Evolutionary conservation across 2,888 invertebrate species (phyloP), one percentile per base, ranked within the genome.

Genomic region (Chloroclysta siterata): DNA sequence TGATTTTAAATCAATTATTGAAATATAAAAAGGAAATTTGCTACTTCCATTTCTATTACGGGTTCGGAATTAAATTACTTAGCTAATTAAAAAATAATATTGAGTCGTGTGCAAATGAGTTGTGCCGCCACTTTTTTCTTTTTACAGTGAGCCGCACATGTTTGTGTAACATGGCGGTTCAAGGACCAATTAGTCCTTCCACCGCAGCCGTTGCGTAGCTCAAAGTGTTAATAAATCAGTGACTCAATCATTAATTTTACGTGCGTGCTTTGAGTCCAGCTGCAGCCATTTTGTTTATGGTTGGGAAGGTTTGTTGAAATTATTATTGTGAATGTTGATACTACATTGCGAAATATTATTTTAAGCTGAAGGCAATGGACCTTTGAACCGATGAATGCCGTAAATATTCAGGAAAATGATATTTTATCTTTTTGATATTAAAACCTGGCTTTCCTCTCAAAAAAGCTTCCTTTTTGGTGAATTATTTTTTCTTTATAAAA

Each of bases 111-210:
- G 14, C 5, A 42, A 29, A 44, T 1, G 14, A 15, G 5, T 10
- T 17, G 28, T n/a, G 10, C 13, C 14, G 15, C 10, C 10, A 28
- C n/a, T 46, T 51, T 59, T 36, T 10, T 4, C 14, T 28, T 28
- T 14, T 10, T 41, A 55, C n/a, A 54, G 15, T 60, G 8, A 60
- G 41, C 46, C n/a, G 47, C 29, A 39, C 28, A 29, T 39, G 36
- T 39, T 39, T 39, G 36, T 39, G 36, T 39, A 50, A 29, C 15
- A 36, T 39, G 10, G 36, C 39, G 13, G 36, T 52, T 64, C 29
- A 42, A 60, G 59, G 29, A 22, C 55, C 54, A 61, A 61, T 65
- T 65, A 65, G 53, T 41, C 42, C 53, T 60, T 54, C 28, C 46
- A 5, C 53, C 59, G 42, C 48, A 17, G 10, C 6, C 14, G 44